These are phyloP conservation scores for Mesorhabditis belari DNA, from an alignment of 2,888 invertebrate species.

Conservation along the genomic window DNA sequence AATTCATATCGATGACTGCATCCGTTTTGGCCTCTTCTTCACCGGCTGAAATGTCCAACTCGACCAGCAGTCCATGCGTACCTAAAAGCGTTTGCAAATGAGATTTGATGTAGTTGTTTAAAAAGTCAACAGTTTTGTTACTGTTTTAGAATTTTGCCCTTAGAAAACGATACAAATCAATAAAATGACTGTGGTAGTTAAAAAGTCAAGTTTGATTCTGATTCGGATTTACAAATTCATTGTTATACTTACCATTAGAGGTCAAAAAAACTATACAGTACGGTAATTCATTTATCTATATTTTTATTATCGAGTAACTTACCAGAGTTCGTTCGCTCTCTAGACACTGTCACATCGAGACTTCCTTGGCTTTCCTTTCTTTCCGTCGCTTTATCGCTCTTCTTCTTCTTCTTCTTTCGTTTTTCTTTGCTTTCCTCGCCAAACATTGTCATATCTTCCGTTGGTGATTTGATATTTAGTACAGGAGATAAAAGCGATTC, in stretches of 20 bases:
- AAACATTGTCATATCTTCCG: background rate
- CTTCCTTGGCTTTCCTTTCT: constrained; percentile 7
- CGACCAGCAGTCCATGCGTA: constrained; percentile 24
- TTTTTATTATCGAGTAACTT: background rate
- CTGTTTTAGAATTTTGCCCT: background rate
- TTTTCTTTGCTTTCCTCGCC: constrained; percentile 7
- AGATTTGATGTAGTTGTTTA: background rate
- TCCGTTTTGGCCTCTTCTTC: constrained; percentile 34
- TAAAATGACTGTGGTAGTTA: too few species aligned
- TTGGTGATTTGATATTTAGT: background rate
- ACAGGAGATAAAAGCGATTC: background rate
- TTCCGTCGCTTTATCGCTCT: constrained; percentile 12
- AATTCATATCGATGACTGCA: constrained; percentile 31
- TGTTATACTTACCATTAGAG: background rate
- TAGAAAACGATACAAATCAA: too few species aligned
- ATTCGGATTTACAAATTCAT: constrained; percentile 3
- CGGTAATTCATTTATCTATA: too few species aligned
- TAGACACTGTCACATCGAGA: constrained; percentile 4
- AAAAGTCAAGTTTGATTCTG: constrained; percentile 5
- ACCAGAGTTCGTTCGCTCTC: constrained; percentile 5
- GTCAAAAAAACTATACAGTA: background rate
- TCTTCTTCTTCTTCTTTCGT: constrained; percentile 24
- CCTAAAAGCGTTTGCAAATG: constrained; percentile 8
- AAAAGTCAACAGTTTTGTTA: background rate
- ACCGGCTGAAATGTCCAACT: constrained; percentile 34